Percentiles rank a stretch among this genome's conserved stretches.
phyloP scores from a whole-genome alignment of 2,113 vertebrate genomes.

The Entomyzon cyanotis region DNA sequence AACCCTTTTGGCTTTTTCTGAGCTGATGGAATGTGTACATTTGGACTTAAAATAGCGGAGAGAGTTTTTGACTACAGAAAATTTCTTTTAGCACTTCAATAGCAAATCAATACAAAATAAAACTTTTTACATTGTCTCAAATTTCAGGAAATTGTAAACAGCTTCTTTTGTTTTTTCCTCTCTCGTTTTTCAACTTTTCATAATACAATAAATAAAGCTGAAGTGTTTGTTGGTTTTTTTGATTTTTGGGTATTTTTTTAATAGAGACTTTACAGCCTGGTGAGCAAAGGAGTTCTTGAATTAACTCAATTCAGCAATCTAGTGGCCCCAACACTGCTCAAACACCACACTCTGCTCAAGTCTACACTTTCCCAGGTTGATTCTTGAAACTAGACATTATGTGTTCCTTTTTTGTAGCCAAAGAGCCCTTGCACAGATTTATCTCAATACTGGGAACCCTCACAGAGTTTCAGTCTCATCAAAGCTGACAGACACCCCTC shows the following conservation, averaged over 20 bases:
- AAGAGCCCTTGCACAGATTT: neutral
- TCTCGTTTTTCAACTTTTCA: neutral
- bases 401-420: neutral
- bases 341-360: neutral
- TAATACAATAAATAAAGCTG: neutral
- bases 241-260: neutral
- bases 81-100: conserved; percentile 15
- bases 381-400: neutral
- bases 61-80: neutral
- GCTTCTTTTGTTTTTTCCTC: neutral
- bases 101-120: neutral
- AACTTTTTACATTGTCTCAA: neutral
- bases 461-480: neutral
- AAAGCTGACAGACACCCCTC: neutral
- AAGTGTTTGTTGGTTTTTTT: neutral
- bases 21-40: neutral
- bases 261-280: neutral
- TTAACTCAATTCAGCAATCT: neutral
- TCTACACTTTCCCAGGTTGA: neutral
- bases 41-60: conserved; percentile 14
- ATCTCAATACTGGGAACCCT: neutral
- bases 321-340: neutral
- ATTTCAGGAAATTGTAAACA: neutral
- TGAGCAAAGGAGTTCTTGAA: neutral
- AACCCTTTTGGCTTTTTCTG: neutral